phyloP scores from a whole-genome alignment of 1,140 invertebrate species.

The Bombus balteatus region DNA sequence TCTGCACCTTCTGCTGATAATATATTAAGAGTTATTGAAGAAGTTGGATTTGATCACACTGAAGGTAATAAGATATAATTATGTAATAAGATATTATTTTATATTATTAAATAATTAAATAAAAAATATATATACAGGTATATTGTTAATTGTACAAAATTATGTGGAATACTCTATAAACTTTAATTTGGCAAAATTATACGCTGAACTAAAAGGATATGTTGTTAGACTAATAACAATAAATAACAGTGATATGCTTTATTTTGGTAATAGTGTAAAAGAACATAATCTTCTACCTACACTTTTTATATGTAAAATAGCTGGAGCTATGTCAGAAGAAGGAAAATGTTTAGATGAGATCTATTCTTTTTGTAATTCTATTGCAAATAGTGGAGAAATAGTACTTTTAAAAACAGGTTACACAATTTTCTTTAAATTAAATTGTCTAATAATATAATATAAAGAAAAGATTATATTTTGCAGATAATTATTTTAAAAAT shows the following conservation, averaged over 20 bases:
- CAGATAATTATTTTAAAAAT: neutral
- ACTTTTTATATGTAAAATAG: constrained; percentile 86
- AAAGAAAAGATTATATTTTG: neutral
- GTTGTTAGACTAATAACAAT: constrained; percentile 69
- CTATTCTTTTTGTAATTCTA: constrained; percentile 70
- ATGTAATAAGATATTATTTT: constrained; percentile 30
- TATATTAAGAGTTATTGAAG: constrained; percentile 65
- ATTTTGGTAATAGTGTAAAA: constrained; percentile 63
- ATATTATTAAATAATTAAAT: constrained; percentile 6
- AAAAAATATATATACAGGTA: constrained; percentile 74
- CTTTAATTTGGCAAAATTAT: constrained; percentile 85
- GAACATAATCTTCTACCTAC: constrained; percentile 85
- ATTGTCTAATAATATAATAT: neutral
- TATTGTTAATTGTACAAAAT: constrained; percentile 85
- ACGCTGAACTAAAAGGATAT: constrained; percentile 81
- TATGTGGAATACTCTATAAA: constrained; percentile 87
- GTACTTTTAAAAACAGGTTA: constrained; percentile 68
- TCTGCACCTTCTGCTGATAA: constrained; percentile 60
- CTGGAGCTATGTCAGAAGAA: constrained; percentile 87
- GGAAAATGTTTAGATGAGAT: constrained; percentile 82
- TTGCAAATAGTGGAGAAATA: constrained; percentile 61
- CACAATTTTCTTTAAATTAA: neutral
- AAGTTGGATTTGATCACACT: constrained; percentile 60
- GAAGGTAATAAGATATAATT: constrained; percentile 52
- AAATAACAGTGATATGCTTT: neutral